phyloP scores from a whole-genome alignment of 2,888 invertebrate species.

The Heteromyza rotundicornis region DNA sequence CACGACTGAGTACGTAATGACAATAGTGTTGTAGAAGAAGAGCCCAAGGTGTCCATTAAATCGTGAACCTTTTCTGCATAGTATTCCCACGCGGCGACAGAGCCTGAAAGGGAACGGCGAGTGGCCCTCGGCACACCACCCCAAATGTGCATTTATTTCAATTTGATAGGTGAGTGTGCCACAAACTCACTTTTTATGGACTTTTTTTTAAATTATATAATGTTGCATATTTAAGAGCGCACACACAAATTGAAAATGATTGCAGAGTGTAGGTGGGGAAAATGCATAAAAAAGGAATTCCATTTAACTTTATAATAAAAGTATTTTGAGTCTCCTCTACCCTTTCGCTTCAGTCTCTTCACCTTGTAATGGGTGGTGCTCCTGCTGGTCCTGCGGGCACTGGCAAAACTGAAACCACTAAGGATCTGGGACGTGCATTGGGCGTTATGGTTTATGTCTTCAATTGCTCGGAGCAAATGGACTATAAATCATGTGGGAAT shows the following conservation, averaged over 20 bases:
- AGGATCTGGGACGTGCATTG: constrained; percentile 94
- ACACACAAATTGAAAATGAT: constrained; percentile 6
- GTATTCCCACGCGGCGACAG: too few species aligned
- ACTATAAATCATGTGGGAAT: constrained; percentile 94
- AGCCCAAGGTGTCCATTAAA: too few species aligned
- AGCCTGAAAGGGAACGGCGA: too few species aligned
- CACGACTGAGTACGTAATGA: too few species aligned
- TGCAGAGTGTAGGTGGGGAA: not conserved
- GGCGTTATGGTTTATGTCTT: constrained; percentile 98
- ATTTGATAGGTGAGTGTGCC: too few species aligned
- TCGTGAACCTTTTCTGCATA: too few species aligned
- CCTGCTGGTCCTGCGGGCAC: constrained; percentile 96
- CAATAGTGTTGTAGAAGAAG: too few species aligned
- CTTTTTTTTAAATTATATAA: too few species aligned
- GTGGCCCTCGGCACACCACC: too few species aligned
- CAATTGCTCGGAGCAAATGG: constrained; percentile 98
- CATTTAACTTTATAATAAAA: not conserved
- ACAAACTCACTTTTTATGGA: too few species aligned
- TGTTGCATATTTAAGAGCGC: constrained; percentile 9
- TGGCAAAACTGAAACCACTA: constrained; percentile 97
- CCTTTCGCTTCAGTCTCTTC: constrained; percentile 69
- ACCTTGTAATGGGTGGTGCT: constrained; percentile 94
- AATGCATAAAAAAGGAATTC: not conserved
- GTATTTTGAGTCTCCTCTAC: constrained; percentile 2
- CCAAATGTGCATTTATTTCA: too few species aligned